Conservation (phyloP, 2,888 invertebrate genomes). For the Coelopa pilipes region DNA sequence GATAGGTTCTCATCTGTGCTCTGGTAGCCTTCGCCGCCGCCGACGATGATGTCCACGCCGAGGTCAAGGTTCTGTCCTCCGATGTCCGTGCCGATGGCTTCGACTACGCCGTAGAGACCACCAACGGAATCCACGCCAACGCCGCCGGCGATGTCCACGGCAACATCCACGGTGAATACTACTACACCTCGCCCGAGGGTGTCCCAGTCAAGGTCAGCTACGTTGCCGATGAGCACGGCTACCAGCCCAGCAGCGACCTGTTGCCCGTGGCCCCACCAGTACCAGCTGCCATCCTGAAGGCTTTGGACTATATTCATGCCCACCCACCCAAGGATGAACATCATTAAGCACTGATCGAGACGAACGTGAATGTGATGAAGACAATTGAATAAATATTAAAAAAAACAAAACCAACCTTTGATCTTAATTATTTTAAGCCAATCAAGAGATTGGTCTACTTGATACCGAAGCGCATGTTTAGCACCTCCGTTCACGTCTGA, state of each 20-base stretch:
- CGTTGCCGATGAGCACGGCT: constrained; percentile 59
- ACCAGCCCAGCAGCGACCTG: constrained; percentile 49
- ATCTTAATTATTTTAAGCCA: constrained; percentile 33
- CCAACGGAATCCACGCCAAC: constrained; percentile 50
- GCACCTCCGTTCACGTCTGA: constrained; percentile 64
- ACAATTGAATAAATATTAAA: not conserved
- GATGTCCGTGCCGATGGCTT: constrained; percentile 58
- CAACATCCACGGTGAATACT: constrained; percentile 55
- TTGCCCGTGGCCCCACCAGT: constrained; percentile 50
- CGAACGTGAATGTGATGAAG: not conserved
- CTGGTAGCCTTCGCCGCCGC: constrained; percentile 49
- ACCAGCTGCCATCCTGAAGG: constrained; percentile 48
- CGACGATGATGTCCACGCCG: constrained; percentile 44
- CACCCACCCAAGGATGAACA: constrained; percentile 56
- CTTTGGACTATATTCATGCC: constrained; percentile 68
- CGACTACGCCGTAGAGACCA: constrained; percentile 50
- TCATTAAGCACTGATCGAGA: not conserved
- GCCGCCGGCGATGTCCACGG: constrained; percentile 57
- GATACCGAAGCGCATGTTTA: no score
- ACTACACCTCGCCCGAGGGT: constrained; percentile 58
- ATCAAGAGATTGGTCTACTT: constrained; percentile 48
- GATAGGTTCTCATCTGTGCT: constrained; percentile 43
- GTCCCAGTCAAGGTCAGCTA: constrained; percentile 52
- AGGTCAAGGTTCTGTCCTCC: constrained; percentile 35
- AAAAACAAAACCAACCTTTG: not conserved